Evolutionary conservation across 2,888 invertebrate species (phyloP).

Genomic region (Rhimphoctona megacephalus): DNA sequence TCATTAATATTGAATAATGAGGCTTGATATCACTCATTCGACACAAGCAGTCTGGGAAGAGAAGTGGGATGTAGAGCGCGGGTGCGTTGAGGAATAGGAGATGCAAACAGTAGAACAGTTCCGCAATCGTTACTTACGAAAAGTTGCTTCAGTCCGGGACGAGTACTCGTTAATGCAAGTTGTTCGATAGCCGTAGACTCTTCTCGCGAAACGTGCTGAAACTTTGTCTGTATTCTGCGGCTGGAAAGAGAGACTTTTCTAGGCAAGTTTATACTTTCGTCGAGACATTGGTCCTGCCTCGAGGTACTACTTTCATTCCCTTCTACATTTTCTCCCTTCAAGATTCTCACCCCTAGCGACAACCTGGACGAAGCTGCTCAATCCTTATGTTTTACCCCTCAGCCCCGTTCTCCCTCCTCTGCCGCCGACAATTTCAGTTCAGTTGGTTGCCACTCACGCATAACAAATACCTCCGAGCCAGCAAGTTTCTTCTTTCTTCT

Average conservation of each 20-base stretch:
- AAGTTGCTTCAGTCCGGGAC: constrained; percentile 35
- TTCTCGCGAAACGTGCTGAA: constrained; percentile 52
- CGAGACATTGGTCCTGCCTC: constrained; percentile 59
- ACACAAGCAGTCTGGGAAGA: neutral
- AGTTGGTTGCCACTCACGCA: constrained; percentile 79
- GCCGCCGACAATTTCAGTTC: constrained; percentile 78
- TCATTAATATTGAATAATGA: constrained; percentile 40
- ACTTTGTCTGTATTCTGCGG: constrained; percentile 71
- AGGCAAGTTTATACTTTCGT: constrained; percentile 77
- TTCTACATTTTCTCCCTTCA: constrained; percentile 57
- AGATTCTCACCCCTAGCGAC: constrained; percentile 66
- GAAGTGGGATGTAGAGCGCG: neutral
- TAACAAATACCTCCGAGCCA: constrained; percentile 77
- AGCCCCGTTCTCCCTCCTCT: constrained; percentile 41
- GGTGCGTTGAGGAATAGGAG: neutral
- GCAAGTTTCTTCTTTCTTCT: constrained; percentile 61
- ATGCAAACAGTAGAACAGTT: constrained; percentile 43
- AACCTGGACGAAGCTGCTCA: constrained; percentile 59
- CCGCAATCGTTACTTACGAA: constrained; percentile 55
- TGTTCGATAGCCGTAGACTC: constrained; percentile 51
- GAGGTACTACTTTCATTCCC: constrained; percentile 38
- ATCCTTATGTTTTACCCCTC: constrained; percentile 72
- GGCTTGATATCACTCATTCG: constrained; percentile 35
- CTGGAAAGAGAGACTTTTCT: constrained; percentile 71
- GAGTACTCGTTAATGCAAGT: constrained; percentile 63